These are phyloP conservation scores for Pseudochromis fuscus DNA, from an alignment of 2,797 vertebrate genomes.

Conservation along the genomic window DNA sequence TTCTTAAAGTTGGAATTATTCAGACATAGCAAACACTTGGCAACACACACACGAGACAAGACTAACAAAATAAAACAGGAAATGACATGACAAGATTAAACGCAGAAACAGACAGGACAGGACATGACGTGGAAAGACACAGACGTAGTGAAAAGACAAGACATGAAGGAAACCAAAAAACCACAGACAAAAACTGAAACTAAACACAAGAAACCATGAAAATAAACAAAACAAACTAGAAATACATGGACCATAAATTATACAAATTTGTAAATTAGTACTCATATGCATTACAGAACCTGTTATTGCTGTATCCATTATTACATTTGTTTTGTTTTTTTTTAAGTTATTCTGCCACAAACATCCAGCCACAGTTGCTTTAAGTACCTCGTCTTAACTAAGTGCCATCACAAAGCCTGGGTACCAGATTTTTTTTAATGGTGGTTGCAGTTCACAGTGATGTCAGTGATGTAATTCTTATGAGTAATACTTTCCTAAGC, in stretches of 20 bases:
- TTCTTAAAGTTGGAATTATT: neutral
- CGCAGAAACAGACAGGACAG: too few relatives aligned
- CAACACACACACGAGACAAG: too few relatives aligned
- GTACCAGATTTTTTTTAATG: constrained; percentile 20
- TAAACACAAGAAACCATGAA: too few relatives aligned
- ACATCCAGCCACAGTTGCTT: constrained; percentile 4
- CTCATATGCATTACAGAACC: neutral
- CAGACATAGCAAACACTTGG: too few relatives aligned
- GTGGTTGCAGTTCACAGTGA: constrained; percentile 52
- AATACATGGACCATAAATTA: constrained; percentile 8
- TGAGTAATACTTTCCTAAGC: constrained; percentile 68
- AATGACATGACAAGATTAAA: too few relatives aligned
- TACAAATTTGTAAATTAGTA: too few relatives aligned
- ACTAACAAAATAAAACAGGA: too few relatives aligned
- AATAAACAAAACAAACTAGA: too few relatives aligned
- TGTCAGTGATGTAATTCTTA: constrained; percentile 61
- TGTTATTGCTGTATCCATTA: neutral
- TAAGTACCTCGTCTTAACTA: constrained; percentile 10
- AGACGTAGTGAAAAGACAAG: too few relatives aligned
- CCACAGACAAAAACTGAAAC: too few relatives aligned
- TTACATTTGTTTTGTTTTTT: constrained; percentile 20
- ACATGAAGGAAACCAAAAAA: too few relatives aligned
- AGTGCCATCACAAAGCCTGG: constrained; percentile 30
- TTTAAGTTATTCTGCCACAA: constrained; percentile 25
- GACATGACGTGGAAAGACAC: too few relatives aligned